Evolutionary conservation across 2,797 vertebrate species (phyloP), one percentile per base, ranked within the genome.

Genomic region (Emys orbicularis): DNA sequence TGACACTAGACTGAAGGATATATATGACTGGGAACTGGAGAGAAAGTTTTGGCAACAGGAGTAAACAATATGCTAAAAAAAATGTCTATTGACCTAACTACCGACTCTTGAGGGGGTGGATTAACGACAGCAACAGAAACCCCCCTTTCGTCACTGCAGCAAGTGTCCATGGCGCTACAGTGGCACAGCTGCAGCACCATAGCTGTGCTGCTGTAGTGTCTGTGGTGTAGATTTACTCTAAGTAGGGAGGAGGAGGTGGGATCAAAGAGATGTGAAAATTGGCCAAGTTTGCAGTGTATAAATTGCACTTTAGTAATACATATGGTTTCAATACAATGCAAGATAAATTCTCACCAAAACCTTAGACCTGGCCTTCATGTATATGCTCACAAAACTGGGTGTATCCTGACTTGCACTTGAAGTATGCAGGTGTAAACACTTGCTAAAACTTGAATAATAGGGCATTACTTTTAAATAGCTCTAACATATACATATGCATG

Each of bases 221-320:
- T 56, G 9, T 56, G 54, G 56, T 12, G 11, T 12, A 57, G 29
- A 31, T 29, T 15, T 59, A 59, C 29, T 29, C 29, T 59, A 59
- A 59, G 12, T 31, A 61, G 31, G 29, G 13, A 31, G 31, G 47
- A 87, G 1, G 0, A 25, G 84, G 37, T 31, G 0, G 0, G 21
- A 84, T 81, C 65, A 80, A 53, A 50, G n/a, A 80, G 79, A 53
- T 23, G 34, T 50, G 50, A 50, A 52, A 79, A 23, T n/a, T 53
- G 50, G 18, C 79, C 49, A 90, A 41, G 19, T 79, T 65, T 91
- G 50, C 41, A 81, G 10, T 56, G 59, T 34, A 29, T 34, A 61
- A 31, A 34, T 61, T 61, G 29, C 59, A 61, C 34, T 61, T 61
- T 61, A 61, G 59, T 61, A 61, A 31, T 5, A 13, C 57, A 74